These are phyloP conservation scores for Platygyra sinensis DNA, from an alignment of 64 coral and sea anemone species.

Conservation along the genomic window DNA sequence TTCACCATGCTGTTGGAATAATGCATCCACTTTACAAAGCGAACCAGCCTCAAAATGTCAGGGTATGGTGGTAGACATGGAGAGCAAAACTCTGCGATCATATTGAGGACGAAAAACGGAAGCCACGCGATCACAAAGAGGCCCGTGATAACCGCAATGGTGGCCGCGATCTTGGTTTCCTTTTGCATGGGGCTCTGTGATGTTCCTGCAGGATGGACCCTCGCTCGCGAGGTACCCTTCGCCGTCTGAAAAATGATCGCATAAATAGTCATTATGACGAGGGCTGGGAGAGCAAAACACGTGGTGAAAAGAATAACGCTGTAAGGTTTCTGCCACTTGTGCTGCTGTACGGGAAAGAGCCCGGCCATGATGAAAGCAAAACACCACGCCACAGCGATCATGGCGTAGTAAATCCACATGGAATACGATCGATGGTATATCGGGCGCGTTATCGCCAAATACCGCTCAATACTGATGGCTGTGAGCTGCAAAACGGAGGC, in stretches of 20 bases:
- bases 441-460: conserved; percentile 75
- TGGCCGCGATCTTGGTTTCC: conserved; percentile 74
- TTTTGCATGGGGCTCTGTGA: conserved; percentile 21
- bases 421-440: conserved; percentile 75
- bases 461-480: conserved; percentile 85
- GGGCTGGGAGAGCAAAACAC: conserved; percentile 64
- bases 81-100: conserved; percentile 63
- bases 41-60: conserved; percentile 46
- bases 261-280: conserved; percentile 68
- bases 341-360: conserved; percentile 62
- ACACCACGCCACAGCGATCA: conserved; percentile 56
- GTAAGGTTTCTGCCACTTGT: conserved; percentile 72
- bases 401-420: conserved; percentile 52
- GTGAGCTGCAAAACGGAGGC: conserved; percentile 87
- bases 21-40: conserved; percentile 97
- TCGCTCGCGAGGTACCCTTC: conserved; percentile 31
- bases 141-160: conserved; percentile 75
- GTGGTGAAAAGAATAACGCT: conserved; percentile 65
- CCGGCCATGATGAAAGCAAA: conserved; percentile 74
- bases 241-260: conserved; percentile 64
- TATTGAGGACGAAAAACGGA: conserved; percentile 69
- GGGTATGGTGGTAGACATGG: conserved; percentile 44
- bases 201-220: conserved; percentile 45
- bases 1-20: conserved; percentile 92
- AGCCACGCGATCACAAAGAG: conserved; percentile 81